A percentile compares a stretch with the other conserved stretches of the same genome.
These are phyloP conservation scores for Pelochelys cantorii DNA, from an alignment of 2,797 vertebrate genomes.

Conservation along the genomic window DNA sequence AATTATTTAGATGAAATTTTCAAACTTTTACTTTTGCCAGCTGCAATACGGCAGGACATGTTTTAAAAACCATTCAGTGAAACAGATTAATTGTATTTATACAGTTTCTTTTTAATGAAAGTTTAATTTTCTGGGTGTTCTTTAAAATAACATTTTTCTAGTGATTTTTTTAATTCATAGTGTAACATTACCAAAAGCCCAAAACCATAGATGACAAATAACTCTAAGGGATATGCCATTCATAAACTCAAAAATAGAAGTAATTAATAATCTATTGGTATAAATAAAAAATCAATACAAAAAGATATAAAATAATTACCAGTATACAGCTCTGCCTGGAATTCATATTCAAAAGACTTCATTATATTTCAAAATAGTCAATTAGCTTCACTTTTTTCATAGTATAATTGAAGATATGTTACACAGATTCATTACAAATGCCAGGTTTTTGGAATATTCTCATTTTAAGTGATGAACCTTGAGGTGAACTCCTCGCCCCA, in stretches of 20 bases:
- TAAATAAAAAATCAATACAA: constrained; percentile 46
- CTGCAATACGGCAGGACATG: not conserved
- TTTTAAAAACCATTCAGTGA: not conserved
- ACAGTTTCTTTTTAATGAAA: not conserved
- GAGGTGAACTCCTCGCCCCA: not conserved
- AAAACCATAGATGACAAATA: not conserved
- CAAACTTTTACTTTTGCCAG: not conserved
- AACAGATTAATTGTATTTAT: not conserved
- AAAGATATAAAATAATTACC: constrained; percentile 55
- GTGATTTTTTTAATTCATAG: not conserved
- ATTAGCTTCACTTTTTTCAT: not conserved
- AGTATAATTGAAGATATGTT: not conserved
- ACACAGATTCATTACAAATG: not conserved
- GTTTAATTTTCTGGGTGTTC: not conserved
- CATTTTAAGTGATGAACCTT: not conserved
- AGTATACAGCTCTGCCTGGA: constrained; percentile 35
- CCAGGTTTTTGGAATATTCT: not conserved
- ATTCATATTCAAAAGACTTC: not conserved
- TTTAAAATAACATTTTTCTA: not conserved
- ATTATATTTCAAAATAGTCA: constrained; percentile 24
- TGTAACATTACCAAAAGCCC: not conserved
- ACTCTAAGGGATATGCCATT: constrained; percentile 6
- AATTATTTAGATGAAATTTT: not conserved
- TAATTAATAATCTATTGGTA: constrained; percentile 28
- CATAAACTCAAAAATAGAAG: constrained; percentile 42